These are phyloP conservation scores for Eristalinus sepulchralis DNA, from an alignment of 2,888 invertebrate genomes.

Conservation along the genomic window DNA sequence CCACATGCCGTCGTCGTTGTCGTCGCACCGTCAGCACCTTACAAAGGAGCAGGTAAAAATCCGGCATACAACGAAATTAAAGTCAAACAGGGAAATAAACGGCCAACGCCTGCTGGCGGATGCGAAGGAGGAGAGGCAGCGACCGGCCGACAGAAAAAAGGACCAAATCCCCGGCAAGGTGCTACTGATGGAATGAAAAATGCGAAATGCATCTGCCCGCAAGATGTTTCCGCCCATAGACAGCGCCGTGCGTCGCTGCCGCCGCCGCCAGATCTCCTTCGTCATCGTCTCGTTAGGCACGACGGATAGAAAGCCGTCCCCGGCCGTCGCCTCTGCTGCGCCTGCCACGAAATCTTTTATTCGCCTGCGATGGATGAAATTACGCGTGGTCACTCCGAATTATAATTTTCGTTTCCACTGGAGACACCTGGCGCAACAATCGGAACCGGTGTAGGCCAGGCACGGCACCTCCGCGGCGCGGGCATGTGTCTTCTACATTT, in stretches of 20 bases:
- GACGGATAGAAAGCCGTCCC: constrained; percentile 62
- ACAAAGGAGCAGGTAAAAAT: constrained; percentile 41
- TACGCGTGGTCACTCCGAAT: constrained; percentile 43
- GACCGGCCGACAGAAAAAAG: constrained; percentile 9
- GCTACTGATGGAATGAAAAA: constrained; percentile 21
- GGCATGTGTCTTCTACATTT: constrained; percentile 61
- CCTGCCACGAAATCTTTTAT: constrained; percentile 52
- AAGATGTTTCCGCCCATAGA: constrained; percentile 63
- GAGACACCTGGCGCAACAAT: constrained; percentile 51
- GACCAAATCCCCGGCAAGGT: constrained; percentile 69
- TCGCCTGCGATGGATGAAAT: constrained; percentile 40
- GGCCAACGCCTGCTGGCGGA: background rate
- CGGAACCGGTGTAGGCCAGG: background rate
- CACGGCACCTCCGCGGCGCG: background rate
- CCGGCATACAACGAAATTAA: constrained; percentile 11
- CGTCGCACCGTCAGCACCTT: background rate
- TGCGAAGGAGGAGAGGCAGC: background rate
- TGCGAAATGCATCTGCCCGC: constrained; percentile 54
- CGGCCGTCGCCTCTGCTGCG: background rate
- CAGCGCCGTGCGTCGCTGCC: constrained; percentile 5
- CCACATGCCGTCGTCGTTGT: constrained; percentile 55
- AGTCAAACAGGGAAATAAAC: constrained; percentile 64
- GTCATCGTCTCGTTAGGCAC: constrained; percentile 46
- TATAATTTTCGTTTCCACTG: constrained; percentile 34
- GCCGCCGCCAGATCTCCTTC: constrained; percentile 16